Conservation (phyloP, 2,888 invertebrate species). For the Argyresthia albistria region DNA sequence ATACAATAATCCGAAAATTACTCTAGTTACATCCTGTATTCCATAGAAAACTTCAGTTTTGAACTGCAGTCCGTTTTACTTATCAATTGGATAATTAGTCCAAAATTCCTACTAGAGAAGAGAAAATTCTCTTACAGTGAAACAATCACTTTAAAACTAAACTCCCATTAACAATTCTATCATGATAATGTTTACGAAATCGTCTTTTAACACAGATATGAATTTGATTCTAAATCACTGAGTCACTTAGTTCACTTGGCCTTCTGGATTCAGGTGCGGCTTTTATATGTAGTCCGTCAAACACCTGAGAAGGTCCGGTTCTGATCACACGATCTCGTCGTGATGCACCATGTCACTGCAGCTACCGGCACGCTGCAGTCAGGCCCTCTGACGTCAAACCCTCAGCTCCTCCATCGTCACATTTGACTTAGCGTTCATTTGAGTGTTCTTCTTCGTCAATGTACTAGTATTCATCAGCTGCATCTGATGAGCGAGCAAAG, state of each 20-base stretch:
- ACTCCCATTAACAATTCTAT: neutral
- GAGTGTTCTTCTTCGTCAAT: slow-evolving; percentile 82
- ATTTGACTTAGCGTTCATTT: slow-evolving; percentile 73
- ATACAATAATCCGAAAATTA: neutral
- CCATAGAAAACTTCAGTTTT: neutral
- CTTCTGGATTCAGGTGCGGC: neutral
- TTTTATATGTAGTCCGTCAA: slow-evolving; percentile 55
- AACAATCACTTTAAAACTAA: neutral
- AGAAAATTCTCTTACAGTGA: too few species aligned
- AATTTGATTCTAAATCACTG: neutral
- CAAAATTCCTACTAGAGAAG: neutral
- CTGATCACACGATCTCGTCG: slow-evolving; percentile 68
- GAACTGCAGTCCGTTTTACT: neutral
- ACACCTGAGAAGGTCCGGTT: slow-evolving; percentile 67
- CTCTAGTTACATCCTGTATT: neutral
- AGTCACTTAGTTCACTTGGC: neutral
- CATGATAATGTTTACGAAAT: neutral
- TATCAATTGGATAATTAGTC: neutral
- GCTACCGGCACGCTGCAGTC: slow-evolving; percentile 70
- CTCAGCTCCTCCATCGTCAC: slow-evolving; percentile 85
- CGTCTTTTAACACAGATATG: neutral
- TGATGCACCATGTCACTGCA: slow-evolving; percentile 65
- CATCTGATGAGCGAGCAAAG: slow-evolving; percentile 82
- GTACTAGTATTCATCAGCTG: slow-evolving; percentile 85
- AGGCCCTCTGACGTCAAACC: slow-evolving; percentile 82